phyloP scores from a whole-genome alignment of 64 coral and sea anemone species.

The Platygyra sinensis region DNA sequence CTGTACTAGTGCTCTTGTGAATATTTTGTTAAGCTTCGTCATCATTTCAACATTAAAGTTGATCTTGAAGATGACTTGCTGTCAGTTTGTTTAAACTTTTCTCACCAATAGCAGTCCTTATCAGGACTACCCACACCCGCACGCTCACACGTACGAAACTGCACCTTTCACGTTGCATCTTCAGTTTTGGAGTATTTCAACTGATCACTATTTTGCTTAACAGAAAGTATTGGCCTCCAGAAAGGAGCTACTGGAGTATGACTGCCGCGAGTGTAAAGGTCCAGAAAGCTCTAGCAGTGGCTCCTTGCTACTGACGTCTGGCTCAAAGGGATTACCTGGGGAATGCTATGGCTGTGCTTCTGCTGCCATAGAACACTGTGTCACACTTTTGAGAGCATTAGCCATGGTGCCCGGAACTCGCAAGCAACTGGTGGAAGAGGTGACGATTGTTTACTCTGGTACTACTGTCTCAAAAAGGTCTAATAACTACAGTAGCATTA shows the following conservation, averaged over 20 bases:
- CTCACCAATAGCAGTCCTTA: no score
- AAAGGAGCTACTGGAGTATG: constrained; percentile 94
- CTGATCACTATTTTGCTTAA: not conserved
- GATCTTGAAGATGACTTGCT: no score
- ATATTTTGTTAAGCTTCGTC: not conserved
- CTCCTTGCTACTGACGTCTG: constrained; percentile 65
- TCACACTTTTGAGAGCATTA: constrained; percentile 88
- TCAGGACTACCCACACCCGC: no score
- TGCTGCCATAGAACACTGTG: constrained; percentile 97
- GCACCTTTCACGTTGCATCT: no score
- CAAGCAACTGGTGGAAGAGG: constrained; percentile 92
- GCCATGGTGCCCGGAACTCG: constrained; percentile 91
- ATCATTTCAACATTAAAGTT: no score
- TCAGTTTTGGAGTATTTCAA: no score
- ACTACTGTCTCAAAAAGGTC: not conserved
- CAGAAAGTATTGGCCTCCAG: constrained; percentile 97
- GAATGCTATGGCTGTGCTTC: constrained; percentile 94
- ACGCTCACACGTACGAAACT: no score
- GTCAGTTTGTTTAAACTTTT: no score
- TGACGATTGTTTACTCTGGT: not conserved
- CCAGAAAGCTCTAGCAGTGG: constrained; percentile 46
- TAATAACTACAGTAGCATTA: no score
- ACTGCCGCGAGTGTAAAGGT: constrained; percentile 78
- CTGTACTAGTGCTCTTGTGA: no score
- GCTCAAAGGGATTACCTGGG: constrained; percentile 68